Evolutionary conservation across 2,888 invertebrate genomes (phyloP), one percentile per base, ranked within the genome.

Genomic region (Argyra leucocephala): DNA sequence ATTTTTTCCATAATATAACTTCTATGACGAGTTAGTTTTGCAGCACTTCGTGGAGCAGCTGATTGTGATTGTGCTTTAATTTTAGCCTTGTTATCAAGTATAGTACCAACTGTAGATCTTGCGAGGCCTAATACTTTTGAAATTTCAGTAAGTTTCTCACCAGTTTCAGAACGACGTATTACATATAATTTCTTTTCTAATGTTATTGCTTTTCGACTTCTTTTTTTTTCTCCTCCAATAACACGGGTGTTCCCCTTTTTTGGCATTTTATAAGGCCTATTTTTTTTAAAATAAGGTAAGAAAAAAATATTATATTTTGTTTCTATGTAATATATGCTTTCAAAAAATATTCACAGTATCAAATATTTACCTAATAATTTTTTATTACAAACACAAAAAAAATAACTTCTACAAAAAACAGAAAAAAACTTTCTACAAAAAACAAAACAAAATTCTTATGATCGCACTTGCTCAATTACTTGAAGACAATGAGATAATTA

Each of bases 211-310:
- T 48, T 48, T 48, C 48, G 48, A 48, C 7, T 48, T 48, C 12
- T 48, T 57, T 18, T 57, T n/a, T 57, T 57, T 57, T 57, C 57
- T 57, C 57, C 57, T 57, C 57, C 57, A 57, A 57, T 57, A 57
- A 57, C 57, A 57, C 57, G 57, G 57, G 57, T 57, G 57, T 57
- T 57, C 57, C 57, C 57, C 57, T 57, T 57, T 57, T 57, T 9
- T 57, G 57, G 57, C 57, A 57, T 57, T 57, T 57, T 57, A 57
- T 57, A 57, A 57, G n/a, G 57, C 57, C 57, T 57, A 57, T 57
- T 57, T 57, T 57, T 57, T 57, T 57, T 57, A 18, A 57, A 57
- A 57, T 57, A 57, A 57, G 57, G 57, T 57, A 57, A 57, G 57
- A 57, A 57, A 57, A 57, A 57, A 57, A 57, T 57, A 57, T 57